These are phyloP conservation scores for Aplysia californica DNA, from an alignment of 1,140 invertebrate species.

Conservation along the genomic window DNA sequence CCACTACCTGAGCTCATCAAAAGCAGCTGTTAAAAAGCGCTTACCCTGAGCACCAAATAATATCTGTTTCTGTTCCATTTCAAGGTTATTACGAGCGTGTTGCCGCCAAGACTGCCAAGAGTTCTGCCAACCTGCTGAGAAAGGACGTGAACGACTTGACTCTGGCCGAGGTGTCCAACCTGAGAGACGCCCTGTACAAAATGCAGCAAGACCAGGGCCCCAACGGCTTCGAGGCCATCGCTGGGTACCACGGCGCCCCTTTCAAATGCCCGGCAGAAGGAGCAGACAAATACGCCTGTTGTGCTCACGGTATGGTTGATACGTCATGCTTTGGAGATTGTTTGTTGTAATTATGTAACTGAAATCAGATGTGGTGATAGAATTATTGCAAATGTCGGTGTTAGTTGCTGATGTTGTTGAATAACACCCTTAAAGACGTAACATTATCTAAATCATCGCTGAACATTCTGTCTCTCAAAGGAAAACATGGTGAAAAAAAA, in stretches of 20 bases:
- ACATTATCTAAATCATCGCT: neutral
- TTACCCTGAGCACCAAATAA: neutral
- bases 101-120: neutral
- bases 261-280: slow-evolving; percentile 27
- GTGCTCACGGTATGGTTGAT: slow-evolving; percentile 22
- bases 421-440: neutral
- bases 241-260: slow-evolving; percentile 35
- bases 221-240: slow-evolving; percentile 36
- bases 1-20: neutral
- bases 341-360: too few species aligned
- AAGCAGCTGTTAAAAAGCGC: neutral
- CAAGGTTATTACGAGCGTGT: neutral
- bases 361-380: neutral
- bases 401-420: neutral
- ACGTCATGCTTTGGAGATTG: neutral
- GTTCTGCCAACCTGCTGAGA: neutral
- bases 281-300: slow-evolving; percentile 28
- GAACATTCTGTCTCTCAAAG: neutral
- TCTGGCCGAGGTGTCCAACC: slow-evolving; percentile 18
- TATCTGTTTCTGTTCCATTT: neutral
- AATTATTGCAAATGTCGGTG: neutral
- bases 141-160: slow-evolving; percentile 28
- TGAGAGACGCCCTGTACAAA: slow-evolving; percentile 32
- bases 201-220: slow-evolving; percentile 32
- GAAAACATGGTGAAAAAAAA: neutral